phyloP scores from a whole-genome alignment of 2,113 vertebrate genomes.

The Macroglossus sobrinus region DNA sequence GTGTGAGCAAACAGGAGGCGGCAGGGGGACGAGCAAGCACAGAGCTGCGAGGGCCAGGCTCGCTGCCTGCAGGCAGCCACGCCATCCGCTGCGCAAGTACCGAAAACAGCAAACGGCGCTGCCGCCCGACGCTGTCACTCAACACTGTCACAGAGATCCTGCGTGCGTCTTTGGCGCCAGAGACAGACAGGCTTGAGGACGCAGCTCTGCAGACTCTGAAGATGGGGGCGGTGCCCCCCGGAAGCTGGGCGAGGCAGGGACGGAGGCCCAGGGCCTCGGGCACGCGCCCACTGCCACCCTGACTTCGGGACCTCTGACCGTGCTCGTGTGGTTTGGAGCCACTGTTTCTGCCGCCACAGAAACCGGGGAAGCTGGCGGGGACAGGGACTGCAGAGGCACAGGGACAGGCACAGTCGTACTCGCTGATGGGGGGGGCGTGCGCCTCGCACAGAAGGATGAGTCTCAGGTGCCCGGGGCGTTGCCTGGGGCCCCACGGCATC shows the following conservation, averaged over 20 bases:
- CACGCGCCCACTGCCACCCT: fast-evolving
- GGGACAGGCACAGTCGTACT: fast-evolving
- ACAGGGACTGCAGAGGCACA: too few relatives aligned
- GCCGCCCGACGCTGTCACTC: not conserved
- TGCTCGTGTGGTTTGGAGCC: not conserved
- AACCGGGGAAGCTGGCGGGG: not conserved
- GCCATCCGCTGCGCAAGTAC: not conserved
- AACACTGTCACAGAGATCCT: slow-evolving; percentile 35
- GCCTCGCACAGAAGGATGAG: fast-evolving
- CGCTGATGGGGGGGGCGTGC: too few relatives aligned
- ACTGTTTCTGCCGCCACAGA: not conserved
- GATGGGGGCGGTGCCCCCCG: not conserved
- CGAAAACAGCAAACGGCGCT: not conserved
- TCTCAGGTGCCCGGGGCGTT: fast-evolving
- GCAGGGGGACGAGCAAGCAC: not conserved
- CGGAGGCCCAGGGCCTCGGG: not conserved
- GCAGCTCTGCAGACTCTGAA: fast-evolving
- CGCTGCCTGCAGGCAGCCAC: not conserved
- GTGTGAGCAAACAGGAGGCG: slow-evolving; percentile 38
- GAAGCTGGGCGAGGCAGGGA: not conserved
- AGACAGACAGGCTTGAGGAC: not conserved
- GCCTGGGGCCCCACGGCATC: not conserved
- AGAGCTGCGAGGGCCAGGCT: not conserved
- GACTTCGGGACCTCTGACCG: not conserved
- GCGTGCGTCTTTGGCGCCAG: not conserved